Percentiles rank a stretch among this genome's conserved stretches.
Evolutionary conservation across 1,140 invertebrate species (phyloP).

Genomic region (Brachystomella parvula): DNA sequence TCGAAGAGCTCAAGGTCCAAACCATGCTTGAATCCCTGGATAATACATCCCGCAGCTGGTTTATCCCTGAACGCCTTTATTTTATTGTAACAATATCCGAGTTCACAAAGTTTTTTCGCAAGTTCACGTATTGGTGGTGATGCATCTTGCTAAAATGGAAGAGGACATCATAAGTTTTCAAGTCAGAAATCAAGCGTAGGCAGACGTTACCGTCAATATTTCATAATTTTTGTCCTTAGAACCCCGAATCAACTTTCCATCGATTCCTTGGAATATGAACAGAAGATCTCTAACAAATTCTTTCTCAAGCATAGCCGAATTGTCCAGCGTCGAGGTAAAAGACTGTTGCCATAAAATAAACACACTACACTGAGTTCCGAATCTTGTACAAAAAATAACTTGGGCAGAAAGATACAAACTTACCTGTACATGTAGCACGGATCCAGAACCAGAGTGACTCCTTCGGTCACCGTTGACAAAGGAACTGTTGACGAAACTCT

Average conservation of each 20-base stretch:
- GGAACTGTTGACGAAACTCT: background rate
- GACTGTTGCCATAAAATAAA: constrained; percentile 2
- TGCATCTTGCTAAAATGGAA: constrained; percentile 42
- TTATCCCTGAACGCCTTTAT: constrained; percentile 58
- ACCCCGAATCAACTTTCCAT: constrained; percentile 63
- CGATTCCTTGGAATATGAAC: constrained; percentile 71
- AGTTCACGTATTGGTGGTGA: constrained; percentile 45
- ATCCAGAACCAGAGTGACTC: too few relatives aligned
- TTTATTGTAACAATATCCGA: constrained; percentile 78
- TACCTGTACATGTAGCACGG: too few relatives aligned
- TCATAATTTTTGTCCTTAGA: constrained; percentile 53
- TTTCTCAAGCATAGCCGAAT: constrained; percentile 38
- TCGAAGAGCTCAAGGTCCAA: constrained; percentile 73
- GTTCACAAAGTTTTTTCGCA: constrained; percentile 65
- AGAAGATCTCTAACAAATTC: constrained; percentile 66
- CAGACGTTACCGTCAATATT: too few relatives aligned
- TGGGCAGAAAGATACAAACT: too few relatives aligned
- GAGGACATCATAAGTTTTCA: too few relatives aligned
- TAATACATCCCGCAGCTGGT: constrained; percentile 60
- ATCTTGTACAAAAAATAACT: too few relatives aligned
- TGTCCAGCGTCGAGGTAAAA: background rate
- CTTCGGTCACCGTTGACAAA: background rate
- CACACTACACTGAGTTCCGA: too few relatives aligned
- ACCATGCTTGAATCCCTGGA: constrained; percentile 77
- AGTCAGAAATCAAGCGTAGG: too few relatives aligned